Evolutionary conservation across 2,797 vertebrate species (phyloP), one percentile per base, ranked within the genome.

Genomic region (Craterocephalus amniculus): DNA sequence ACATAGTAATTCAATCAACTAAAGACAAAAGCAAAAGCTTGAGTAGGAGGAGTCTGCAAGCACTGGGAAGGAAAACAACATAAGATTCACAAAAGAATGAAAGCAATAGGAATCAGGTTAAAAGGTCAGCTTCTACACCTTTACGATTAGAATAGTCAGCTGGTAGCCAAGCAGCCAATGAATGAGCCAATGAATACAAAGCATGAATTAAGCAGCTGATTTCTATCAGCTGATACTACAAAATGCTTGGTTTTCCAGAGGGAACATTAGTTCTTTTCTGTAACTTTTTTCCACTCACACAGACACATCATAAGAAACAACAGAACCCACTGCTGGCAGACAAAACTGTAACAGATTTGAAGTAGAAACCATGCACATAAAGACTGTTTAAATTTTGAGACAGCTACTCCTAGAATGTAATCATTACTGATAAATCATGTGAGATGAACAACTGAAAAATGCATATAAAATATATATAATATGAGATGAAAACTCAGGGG

Each of bases 191-290:
- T 72, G 65, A 70, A 20, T 43, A 26, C 29, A 36, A 65, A 66
- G 43, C 32, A 48, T 65, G 74, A 70, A 76, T 36, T 35, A 78
- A 56, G 57, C 62, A 69, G 48, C 48, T 35, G 56, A 62, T 36
- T 9, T 27, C 20, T 27, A 58, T 67, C 56, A 29, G 51, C 60
- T 69, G 56, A 77, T 57, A 43, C 6, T 27, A 71, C 5, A 8
- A 58, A 31, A 22, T 5, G 26, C 20, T 38, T 20, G 18, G 27
- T 22, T 58, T 75, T 14, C 3, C 27, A 18, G 32, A 43, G 26
- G 7, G 32, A 20, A 70, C 69, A 34, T 29, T 22, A 26, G 1
- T 48, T 16, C 13, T 48, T 9, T 38, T 10, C 26, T 24, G 51
- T 52, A 24, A 36, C 51, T 35, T 54, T 67, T 45, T 22, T 67